Evolutionary conservation across 2,797 vertebrate species (phyloP), one percentile per base, ranked within the genome.

Genomic region (Pseudopleuronectes americanus): DNA sequence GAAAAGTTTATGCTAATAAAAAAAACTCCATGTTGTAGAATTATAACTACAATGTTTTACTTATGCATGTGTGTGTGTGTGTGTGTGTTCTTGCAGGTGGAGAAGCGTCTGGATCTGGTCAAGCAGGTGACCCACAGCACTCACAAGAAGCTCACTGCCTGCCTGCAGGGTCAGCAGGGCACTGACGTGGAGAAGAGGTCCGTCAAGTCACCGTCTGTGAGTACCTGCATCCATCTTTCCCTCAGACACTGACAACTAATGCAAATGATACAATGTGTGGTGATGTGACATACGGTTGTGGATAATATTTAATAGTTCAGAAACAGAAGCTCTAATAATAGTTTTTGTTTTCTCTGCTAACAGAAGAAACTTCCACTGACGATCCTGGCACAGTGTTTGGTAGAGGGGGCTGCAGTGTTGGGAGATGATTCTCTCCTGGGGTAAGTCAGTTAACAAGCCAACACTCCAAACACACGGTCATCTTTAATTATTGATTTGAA

Each of bases 121-220:
- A 99, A 99, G 87, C 97, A 98, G 85, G 97, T 99, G 76, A 95
- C 96, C 23, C 97, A 99, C 90, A 98, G 97, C 94, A 98, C 97
- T 21, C 97, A 99, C 92, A 99, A 99, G 94, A 99, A 98, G 90
- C 95, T 99, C 81, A 96, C 96, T 0, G 96, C 96, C 64, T 99
- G 97, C 88, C 95, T 99, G 77, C 97, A 99, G 92, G 97, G 97
- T 79, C 97, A 99, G 90, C 97, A 99, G 81, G 97, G 96, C 5
- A 84, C 96, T 1, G 97, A 99, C 0, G 91, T 96, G 0, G 97
- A 99, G 91, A 99, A 98, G 88, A 96, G 94, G 92, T 98, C 97
- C 0, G 97, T 98, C 93, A 94, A 95, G 90, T 92, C 94, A 7
- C 94, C 93, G 22, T 91, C 93, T 54, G 92, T 92, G 74, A 87